Percentiles rank a stretch among this genome's conserved stretches.
These are phyloP conservation scores for Lepidochrysops patricia DNA, from an alignment of 2,888 invertebrate species.

Conservation along the genomic window DNA sequence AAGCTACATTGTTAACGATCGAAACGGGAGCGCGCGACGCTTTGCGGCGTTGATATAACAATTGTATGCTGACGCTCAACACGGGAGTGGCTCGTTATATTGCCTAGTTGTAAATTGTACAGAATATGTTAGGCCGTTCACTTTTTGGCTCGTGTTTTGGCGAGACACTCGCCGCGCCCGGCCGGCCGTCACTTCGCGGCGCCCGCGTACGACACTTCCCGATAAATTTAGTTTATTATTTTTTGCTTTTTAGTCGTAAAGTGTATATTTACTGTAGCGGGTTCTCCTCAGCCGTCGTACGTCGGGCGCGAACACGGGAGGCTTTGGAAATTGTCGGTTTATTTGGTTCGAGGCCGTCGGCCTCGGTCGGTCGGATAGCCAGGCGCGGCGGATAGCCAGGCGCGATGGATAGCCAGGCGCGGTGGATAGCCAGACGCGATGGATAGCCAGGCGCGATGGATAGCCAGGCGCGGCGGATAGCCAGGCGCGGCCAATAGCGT, in stretches of 20 bases:
- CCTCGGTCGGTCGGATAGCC: constrained; percentile 37
- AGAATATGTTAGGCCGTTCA: constrained; percentile 32
- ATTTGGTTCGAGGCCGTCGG: constrained; percentile 58
- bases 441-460: too few relatives aligned
- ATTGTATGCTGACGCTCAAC: constrained; percentile 53
- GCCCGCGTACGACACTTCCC: neutral
- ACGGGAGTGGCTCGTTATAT: constrained; percentile 30
- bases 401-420: too few relatives aligned
- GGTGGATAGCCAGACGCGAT: too few relatives aligned
- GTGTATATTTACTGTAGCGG: constrained; percentile 12
- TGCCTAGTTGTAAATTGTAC: constrained; percentile 36
- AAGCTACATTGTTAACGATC: constrained; percentile 68
- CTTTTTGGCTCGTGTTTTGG: constrained; percentile 35
- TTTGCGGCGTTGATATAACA: constrained; percentile 51
- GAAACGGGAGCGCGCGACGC: constrained; percentile 52
- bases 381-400: too few relatives aligned
- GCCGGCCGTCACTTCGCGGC: constrained; percentile 12
- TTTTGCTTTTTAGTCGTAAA: constrained; percentile 13
- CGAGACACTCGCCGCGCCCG: constrained; percentile 26
- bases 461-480: too few relatives aligned
- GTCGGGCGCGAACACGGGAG: constrained; percentile 12
- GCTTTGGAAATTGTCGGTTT: constrained; percentile 49
- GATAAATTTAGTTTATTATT: constrained; percentile 11
- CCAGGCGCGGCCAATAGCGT: constrained; percentile 19
- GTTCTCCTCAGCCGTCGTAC: neutral